Conservation (phyloP, 1,140 invertebrate genomes). For the Trichogramma pretiosum region DNA sequence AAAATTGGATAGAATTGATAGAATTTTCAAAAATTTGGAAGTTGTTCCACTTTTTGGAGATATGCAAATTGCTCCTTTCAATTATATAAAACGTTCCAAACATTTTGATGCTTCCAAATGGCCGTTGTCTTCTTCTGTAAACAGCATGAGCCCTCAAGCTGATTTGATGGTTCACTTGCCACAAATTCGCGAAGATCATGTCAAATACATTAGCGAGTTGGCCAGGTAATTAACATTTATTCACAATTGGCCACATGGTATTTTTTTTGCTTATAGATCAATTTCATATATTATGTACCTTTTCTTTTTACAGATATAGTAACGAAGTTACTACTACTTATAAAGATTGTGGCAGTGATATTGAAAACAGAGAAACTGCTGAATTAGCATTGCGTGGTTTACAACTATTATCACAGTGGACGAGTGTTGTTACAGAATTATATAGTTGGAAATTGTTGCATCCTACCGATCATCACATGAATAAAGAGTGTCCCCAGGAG, state of each 20-base stretch:
- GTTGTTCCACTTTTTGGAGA: constrained; percentile 98
- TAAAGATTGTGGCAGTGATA: constrained; percentile 84
- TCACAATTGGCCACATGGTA: constrained; percentile 5
- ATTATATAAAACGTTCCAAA: constrained; percentile 92
- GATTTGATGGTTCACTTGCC: constrained; percentile 94
- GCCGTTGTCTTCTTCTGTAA: constrained; percentile 76
- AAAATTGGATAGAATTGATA: constrained; percentile 88
- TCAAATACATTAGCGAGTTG: constrained; percentile 94
- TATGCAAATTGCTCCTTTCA: constrained; percentile 99
- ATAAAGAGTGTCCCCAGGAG: constrained; percentile 88
- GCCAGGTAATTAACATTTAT: constrained; percentile 58
- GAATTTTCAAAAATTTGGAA: constrained; percentile 96
- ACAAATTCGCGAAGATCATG: constrained; percentile 92
- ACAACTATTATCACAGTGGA: constrained; percentile 93
- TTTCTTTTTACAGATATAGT: constrained; percentile 33
- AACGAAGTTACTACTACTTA: constrained; percentile 75
- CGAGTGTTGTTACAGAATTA: constrained; percentile 91
- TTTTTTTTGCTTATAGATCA: not conserved
- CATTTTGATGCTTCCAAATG: constrained; percentile 92
- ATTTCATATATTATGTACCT: not conserved
- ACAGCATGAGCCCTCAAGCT: constrained; percentile 80
- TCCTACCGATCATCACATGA: constrained; percentile 95
- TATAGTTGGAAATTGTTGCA: constrained; percentile 98
- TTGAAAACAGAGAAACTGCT: constrained; percentile 86
- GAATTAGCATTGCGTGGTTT: constrained; percentile 87